These are phyloP conservation scores for Myiagra hebetior DNA, from an alignment of 2,113 vertebrate species.

Conservation along the genomic window DNA sequence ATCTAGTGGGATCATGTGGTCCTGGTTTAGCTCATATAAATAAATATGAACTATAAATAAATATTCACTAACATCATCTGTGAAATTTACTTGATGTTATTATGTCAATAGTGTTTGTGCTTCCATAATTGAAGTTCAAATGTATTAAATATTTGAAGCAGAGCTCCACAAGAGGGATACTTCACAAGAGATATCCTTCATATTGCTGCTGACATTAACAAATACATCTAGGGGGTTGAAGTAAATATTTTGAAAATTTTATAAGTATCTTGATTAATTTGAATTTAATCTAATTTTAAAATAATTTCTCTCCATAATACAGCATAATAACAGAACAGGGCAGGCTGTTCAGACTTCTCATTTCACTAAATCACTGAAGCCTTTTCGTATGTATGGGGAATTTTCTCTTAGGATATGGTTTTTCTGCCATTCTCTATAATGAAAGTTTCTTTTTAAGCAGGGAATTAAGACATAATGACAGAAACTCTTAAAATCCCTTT, in stretches of 20 bases:
- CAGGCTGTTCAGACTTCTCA: neutral
- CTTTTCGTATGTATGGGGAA: neutral
- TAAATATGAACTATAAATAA: neutral
- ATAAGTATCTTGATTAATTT: neutral
- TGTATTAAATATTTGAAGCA: neutral
- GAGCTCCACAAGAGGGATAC: neutral
- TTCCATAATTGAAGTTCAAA: neutral
- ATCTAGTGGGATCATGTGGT: neutral
- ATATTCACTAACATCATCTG: neutral
- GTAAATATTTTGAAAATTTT: neutral
- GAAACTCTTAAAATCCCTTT: neutral
- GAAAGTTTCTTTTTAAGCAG: neutral
- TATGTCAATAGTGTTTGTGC: neutral
- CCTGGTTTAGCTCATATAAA: neutral
- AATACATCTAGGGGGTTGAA: neutral
- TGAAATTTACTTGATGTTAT: slow-evolving; percentile 8
- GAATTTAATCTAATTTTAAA: neutral
- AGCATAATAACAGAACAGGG: neutral
- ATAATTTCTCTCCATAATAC: neutral
- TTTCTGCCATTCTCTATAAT: neutral
- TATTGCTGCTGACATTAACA: neutral
- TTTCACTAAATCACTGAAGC: neutral
- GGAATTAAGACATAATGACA: neutral
- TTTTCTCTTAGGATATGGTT: neutral
- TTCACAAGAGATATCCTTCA: neutral